Base-by-base conservation (phyloP, 2,888 invertebrate species). In the Scaptodrosophila latifasciaeformis region DNA sequence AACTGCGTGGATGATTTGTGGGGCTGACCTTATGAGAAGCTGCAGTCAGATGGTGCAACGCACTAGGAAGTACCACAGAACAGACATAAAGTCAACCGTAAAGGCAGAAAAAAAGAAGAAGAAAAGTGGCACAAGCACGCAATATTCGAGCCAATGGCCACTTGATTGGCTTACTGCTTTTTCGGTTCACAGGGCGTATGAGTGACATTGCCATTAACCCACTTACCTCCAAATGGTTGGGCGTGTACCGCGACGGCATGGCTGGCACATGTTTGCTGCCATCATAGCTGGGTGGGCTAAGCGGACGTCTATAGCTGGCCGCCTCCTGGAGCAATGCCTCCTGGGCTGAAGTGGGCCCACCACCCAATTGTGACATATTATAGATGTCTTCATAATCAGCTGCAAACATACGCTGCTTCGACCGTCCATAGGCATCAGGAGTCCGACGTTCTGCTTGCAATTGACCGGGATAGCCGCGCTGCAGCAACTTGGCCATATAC, bases 361-460 rank as follows among this genome's bases (percentile, higher is more conserved):
- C 51, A 3, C 70, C 77, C 44, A 72, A 31, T 79, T 65, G 88
- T 67, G 81, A 89, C 65, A 86, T 79, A 59, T 87, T 87, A 81
- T 92, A 94, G 15, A 94, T 90, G 72, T 94, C 94, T 87, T 94
- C 94, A 78, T 94, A 94, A 81, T 94, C 94, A 83, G 87, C 84
- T 84, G 87, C 84, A 88, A 89, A 65, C 13, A 84, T 77, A 7
- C 85, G 81, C 54, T 83, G 82, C 70, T 88, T 89, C 1, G 92
- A 91, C 60, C 93, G 87, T 1, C 94, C 93, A 78, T 95, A 95
- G 9, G 93, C 92, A 78, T 95, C 95, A 0, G 94, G 94, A 0
- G 94, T 94, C 65, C 94, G 88, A 66, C 94, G 89, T 82, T 95
- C 94, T 2, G 84, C 82, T 35, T 85, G 86, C 56, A 84, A 57